A percentile compares a stretch with the other conserved stretches of the same genome.
These are phyloP conservation scores for Loxodonta africana DNA, from an alignment of 2,113 vertebrate genomes.

Conservation along the genomic window DNA sequence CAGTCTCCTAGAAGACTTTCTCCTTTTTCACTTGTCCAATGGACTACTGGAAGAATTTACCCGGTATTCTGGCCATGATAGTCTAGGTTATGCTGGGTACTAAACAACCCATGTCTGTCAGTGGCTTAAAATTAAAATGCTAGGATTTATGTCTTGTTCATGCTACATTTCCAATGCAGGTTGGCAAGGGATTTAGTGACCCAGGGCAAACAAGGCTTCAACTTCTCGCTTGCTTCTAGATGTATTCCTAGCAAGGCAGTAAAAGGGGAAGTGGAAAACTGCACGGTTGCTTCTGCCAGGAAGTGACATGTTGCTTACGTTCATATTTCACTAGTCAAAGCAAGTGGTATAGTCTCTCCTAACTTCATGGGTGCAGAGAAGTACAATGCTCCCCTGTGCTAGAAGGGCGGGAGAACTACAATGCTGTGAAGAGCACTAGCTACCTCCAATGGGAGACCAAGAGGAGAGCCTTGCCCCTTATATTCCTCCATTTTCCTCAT, in stretches of 20 bases:
- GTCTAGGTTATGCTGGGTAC: too few species aligned
- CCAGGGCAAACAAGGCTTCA: neutral
- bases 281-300: neutral
- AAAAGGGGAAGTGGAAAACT: neutral
- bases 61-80: neutral
- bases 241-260: neutral
- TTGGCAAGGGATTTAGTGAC: neutral
- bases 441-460: neutral
- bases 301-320: neutral
- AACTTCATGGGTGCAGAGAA: neutral
- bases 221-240: neutral
- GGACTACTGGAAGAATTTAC: neutral
- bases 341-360: neutral
- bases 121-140: neutral
- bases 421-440: neutral
- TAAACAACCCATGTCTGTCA: neutral
- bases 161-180: neutral
- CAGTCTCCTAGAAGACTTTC: neutral
- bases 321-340: neutral
- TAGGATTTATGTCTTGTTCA: neutral
- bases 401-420: neutral
- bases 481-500: accelerated
- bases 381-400: neutral
- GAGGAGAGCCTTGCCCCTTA: accelerated
- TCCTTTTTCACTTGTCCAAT: neutral